phyloP scores from a whole-genome alignment of 2,888 invertebrate species.

The Andrena dorsata region DNA sequence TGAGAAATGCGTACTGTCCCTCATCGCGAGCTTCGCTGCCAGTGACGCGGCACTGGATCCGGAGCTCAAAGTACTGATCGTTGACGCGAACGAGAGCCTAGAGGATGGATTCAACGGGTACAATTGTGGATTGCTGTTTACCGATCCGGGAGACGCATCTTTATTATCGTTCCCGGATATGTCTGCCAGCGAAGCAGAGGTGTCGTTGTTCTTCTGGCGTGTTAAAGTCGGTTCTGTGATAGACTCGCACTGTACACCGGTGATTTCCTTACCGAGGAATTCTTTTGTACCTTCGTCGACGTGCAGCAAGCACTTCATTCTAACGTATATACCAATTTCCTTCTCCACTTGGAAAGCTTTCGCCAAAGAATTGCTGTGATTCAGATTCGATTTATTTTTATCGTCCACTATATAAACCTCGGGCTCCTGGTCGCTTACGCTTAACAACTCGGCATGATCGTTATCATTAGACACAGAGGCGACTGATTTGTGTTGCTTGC shows the following conservation, averaged over 20 bases:
- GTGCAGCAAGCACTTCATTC: conserved; percentile 77
- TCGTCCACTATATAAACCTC: conserved; percentile 74
- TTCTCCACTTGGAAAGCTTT: conserved; percentile 75
- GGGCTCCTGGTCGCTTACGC: conserved; percentile 79
- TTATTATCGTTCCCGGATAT: conserved; percentile 81
- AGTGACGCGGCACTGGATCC: conserved; percentile 79
- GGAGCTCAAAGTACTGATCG: conserved; percentile 79
- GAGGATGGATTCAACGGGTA: conserved; percentile 71
- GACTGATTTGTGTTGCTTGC: conserved; percentile 47
- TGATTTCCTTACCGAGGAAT: conserved; percentile 75
- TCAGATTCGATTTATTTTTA: conserved; percentile 66
- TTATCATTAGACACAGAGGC: conserved; percentile 44
- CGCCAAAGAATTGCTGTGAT: conserved; percentile 56
- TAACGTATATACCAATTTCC: conserved; percentile 77
- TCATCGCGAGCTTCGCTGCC: conserved; percentile 61
- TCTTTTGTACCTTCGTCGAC: conserved; percentile 80
- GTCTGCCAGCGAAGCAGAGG: conserved; percentile 78
- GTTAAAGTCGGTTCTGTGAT: conserved; percentile 51
- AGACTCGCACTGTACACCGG: conserved; percentile 76
- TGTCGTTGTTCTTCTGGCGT: conserved; percentile 72
- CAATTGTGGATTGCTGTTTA: conserved; percentile 77
- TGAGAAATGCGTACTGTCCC: conserved; percentile 72
- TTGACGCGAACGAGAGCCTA: conserved; percentile 78
- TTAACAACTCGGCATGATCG: conserved; percentile 72
- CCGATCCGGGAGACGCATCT: conserved; percentile 80